These are phyloP conservation scores for Zaprionus africanus DNA, from an alignment of 1,140 invertebrate species.

Conservation along the genomic window DNA sequence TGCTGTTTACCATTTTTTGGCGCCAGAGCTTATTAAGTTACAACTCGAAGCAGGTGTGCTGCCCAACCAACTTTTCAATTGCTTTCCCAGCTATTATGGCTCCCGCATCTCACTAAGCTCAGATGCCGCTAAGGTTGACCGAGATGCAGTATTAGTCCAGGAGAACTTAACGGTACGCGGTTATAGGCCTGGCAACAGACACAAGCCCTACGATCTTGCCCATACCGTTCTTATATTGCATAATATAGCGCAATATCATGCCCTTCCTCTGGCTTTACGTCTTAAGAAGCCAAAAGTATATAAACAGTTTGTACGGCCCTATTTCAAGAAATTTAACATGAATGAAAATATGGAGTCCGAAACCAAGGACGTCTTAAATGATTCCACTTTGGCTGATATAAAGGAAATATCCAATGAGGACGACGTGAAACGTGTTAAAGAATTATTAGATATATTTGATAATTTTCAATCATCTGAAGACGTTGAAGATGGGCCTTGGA, in stretches of 20 bases:
- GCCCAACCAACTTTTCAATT: conserved; percentile 83
- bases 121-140: conserved; percentile 84
- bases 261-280: conserved; percentile 86
- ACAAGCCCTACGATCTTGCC: conserved; percentile 85
- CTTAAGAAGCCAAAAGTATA: conserved; percentile 85
- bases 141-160: conserved; percentile 86
- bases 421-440: conserved; percentile 39
- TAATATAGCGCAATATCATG: conserved; percentile 86
- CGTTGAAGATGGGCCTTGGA: conserved; percentile 79
- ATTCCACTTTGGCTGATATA: conserved; percentile 50
- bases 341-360: conserved; percentile 48
- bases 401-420: conserved; percentile 30
- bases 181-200: conserved; percentile 85
- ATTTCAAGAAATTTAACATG: conserved; percentile 76
- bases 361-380: conserved; percentile 29
- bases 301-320: conserved; percentile 83
- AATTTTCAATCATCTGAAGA: conserved; percentile 44
- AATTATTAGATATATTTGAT: conserved; percentile 47
- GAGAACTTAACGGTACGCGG: conserved; percentile 86
- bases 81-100: conserved; percentile 86
- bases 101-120: conserved; percentile 84
- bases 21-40: conserved; percentile 85
- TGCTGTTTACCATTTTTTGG: conserved; percentile 85
- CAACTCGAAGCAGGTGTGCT: conserved; percentile 85
- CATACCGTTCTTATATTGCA: conserved; percentile 85